Evolutionary conservation across 37 sponge, comb jelly and placozoan species (phyloP), one percentile per base, ranked within the genome.

Genomic region (Haliclona indistincta): DNA sequence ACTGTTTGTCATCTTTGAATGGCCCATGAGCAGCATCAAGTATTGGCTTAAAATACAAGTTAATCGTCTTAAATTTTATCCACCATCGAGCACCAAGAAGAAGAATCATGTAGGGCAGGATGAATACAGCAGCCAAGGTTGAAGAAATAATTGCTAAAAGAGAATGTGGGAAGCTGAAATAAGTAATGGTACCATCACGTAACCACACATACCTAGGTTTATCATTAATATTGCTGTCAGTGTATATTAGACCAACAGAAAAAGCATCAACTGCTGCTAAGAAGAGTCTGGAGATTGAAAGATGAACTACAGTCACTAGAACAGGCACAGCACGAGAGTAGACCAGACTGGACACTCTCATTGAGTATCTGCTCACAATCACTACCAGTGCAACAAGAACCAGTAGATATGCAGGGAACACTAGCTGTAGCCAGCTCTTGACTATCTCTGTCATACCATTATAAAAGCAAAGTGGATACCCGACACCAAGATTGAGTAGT

Each of bases 371-470:
- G n/a, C 60, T 58, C 6, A 20, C 26, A n/a, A 58, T 20, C 6
- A 58, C n/a, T 6, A 58, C 23, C 11, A 8, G 6, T 58, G n/a
- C 60, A 8, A 58, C 60, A 58, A 58, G 6, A 25, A n/a, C 6
- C 13, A 79, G 61, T 8, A 84, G 55, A 36, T 77, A 84, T 10
- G 70, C 4, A 15, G 85, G 78, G 63, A 79, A 79, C 3, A 78
- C 56, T 47, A 79, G 79, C 43, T 55, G 51, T 4, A 86, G 74
- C 25, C 79, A 29, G 15, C 74, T 63, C 44, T 67, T 78, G 0
- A 26, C 54, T 33, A 73, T 66, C 54, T 79, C 68, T 47, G 73
- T 44, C 80, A 79, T 86, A 32, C 80, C 86, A 45, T 67, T 36
- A 51, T 53, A 78, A 56, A 86, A 86, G 38, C 86, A 86, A 8